Percentiles rank a stretch among this genome's conserved stretches.
Conservation (phyloP, 92 coral and sea anemone genomes). For the Parazoanthus darwini region DNA sequence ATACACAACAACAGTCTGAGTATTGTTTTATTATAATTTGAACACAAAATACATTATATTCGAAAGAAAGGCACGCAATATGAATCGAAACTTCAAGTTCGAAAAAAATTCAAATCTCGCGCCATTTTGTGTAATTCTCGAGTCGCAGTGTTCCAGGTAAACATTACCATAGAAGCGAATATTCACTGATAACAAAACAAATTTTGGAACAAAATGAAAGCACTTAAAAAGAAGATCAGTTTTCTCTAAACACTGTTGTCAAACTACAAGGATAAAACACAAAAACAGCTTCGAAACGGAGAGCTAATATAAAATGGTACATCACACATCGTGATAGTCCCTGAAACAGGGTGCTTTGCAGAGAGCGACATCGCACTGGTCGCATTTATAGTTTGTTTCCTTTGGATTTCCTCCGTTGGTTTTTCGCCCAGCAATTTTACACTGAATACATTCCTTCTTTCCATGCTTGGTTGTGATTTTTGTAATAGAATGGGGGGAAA, state of each 20-base stretch:
- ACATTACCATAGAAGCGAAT: not conserved
- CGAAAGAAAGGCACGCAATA: not conserved
- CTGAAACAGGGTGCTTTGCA: slow-evolving; percentile 1
- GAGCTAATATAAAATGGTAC: not conserved
- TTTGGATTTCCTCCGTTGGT: not conserved
- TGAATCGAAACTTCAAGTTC: not conserved
- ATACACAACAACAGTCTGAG: not conserved
- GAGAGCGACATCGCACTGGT: not conserved
- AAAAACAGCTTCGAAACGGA: not conserved
- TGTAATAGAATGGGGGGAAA: not conserved
- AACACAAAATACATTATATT: not conserved
- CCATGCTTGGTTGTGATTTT: not conserved
- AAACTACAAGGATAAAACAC: not conserved
- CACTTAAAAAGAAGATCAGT: too few species aligned
- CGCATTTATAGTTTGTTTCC: not conserved
- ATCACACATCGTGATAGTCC: not conserved
- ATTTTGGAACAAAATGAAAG: not conserved
- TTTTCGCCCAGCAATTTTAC: not conserved
- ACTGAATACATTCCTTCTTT: not conserved
- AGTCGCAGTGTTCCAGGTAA: not conserved
- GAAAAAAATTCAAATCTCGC: not conserved
- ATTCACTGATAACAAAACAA: not conserved
- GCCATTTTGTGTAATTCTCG: not conserved
- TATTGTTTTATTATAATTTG: not conserved
- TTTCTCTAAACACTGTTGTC: not conserved